Conservation (phyloP, 2,888 invertebrate genomes). For the Zeuzera pyrina region DNA sequence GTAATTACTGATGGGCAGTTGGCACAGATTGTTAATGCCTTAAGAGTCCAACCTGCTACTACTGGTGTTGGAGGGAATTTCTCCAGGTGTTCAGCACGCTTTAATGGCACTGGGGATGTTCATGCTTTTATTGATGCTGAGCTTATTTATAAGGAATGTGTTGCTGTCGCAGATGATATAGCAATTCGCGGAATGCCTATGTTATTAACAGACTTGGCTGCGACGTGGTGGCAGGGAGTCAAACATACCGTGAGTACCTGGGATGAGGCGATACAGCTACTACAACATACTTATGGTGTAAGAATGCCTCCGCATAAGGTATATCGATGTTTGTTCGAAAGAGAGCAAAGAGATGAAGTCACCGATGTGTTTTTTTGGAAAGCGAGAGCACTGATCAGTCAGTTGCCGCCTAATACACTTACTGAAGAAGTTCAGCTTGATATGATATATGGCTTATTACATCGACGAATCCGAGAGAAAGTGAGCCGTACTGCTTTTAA, state of each 20-base stretch:
- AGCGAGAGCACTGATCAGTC: no score
- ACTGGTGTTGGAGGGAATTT: no score
- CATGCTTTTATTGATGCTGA: constrained; percentile 13
- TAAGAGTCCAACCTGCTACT: no score
- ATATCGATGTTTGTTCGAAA: no score
- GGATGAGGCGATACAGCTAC: no score
- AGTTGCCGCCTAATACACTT: constrained; percentile 4
- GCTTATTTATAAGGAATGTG: constrained; percentile 13
- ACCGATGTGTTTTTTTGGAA: no score
- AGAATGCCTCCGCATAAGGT: no score
- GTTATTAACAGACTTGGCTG: constrained; percentile 15
- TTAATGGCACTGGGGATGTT: constrained; percentile 9
- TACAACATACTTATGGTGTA: no score
- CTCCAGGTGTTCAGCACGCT: constrained; percentile 12
- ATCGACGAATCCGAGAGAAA: constrained; percentile 12
- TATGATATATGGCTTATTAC: constrained; percentile 15
- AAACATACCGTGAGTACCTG: no score
- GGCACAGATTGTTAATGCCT: no score
- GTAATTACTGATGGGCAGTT: no score
- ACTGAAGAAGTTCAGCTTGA: constrained; percentile 9
- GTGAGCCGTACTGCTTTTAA: constrained; percentile 6
- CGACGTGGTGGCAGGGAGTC: constrained; percentile 15
- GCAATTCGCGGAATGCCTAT: constrained; percentile 15
- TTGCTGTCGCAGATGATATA: constrained; percentile 7
- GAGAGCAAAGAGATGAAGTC: no score